Conservation (phyloP, 1,140 invertebrate species). For the Bombus ignitus region DNA sequence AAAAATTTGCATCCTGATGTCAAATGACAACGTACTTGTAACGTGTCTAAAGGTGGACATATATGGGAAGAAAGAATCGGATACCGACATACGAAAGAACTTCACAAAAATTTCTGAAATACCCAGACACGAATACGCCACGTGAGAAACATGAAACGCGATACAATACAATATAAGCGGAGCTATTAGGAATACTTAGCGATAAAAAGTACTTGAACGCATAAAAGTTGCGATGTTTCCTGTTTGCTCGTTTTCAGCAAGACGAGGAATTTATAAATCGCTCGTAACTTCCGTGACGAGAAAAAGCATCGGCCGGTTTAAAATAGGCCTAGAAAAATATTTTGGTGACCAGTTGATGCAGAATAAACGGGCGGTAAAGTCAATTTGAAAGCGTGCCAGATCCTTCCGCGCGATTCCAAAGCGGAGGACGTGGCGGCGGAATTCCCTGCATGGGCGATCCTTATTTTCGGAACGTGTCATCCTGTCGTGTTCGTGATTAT, state of each 20-base stretch:
- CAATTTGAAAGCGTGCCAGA: slow-evolving; percentile 47
- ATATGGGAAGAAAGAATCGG: too few species aligned
- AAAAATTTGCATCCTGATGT: too few species aligned
- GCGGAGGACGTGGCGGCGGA: slow-evolving; percentile 18
- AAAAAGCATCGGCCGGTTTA: background rate
- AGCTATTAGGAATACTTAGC: too few species aligned
- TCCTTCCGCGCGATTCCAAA: slow-evolving; percentile 36
- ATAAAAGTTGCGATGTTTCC: background rate
- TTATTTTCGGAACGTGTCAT: slow-evolving; percentile 55
- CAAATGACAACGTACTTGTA: too few species aligned
- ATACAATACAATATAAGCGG: too few species aligned
- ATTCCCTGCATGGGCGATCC: slow-evolving; percentile 45
- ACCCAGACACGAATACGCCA: too few species aligned
- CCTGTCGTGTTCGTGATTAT: background rate
- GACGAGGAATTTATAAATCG: background rate
- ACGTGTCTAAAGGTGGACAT: too few species aligned
- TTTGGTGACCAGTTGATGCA: background rate
- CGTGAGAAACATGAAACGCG: too few species aligned
- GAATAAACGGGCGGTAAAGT: slow-evolving; percentile 26
- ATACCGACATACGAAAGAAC: too few species aligned
- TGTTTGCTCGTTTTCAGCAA: background rate
- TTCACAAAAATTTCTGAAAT: too few species aligned
- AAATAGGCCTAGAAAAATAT: slow-evolving; percentile 18
- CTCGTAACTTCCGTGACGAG: background rate
- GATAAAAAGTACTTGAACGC: too few species aligned